Conservation (phyloP, 2,113 vertebrate species). For the Callospermophilus lateralis region DNA sequence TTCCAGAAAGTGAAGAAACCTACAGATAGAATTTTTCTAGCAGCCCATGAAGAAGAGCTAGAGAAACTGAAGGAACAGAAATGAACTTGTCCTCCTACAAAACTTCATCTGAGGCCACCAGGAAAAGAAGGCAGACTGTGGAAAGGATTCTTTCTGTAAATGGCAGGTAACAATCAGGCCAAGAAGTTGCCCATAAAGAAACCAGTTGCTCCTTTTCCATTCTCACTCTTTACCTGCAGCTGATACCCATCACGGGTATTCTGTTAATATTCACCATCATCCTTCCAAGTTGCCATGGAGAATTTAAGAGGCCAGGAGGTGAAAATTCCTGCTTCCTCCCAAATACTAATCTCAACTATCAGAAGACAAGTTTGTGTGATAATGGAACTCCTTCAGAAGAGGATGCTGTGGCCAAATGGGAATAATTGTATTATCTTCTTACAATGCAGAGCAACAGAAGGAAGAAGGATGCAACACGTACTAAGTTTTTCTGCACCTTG, state of each 20-base stretch:
- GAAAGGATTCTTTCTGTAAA: too few species aligned
- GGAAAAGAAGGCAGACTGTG: too few species aligned
- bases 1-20: neutral
- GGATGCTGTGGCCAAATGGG: neutral
- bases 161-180: neutral
- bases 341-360: neutral
- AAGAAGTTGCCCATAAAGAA: too few species aligned
- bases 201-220: neutral
- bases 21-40: neutral
- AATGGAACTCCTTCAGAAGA: too few species aligned
- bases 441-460: neutral
- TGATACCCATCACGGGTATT: too few species aligned
- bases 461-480: neutral
- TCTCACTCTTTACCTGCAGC: accelerated
- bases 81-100: neutral
- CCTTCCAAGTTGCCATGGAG: neutral
- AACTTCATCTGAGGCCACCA: too few species aligned
- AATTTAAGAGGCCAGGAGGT: neutral
- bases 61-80: neutral
- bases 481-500: accelerated
- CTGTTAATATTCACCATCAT: accelerated
- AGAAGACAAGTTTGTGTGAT: accelerated
- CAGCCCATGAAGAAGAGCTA: neutral
- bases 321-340: neutral
- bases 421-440: accelerated